phyloP scores from a whole-genome alignment of 2,888 invertebrate genomes.

The Graphium colonna region DNA sequence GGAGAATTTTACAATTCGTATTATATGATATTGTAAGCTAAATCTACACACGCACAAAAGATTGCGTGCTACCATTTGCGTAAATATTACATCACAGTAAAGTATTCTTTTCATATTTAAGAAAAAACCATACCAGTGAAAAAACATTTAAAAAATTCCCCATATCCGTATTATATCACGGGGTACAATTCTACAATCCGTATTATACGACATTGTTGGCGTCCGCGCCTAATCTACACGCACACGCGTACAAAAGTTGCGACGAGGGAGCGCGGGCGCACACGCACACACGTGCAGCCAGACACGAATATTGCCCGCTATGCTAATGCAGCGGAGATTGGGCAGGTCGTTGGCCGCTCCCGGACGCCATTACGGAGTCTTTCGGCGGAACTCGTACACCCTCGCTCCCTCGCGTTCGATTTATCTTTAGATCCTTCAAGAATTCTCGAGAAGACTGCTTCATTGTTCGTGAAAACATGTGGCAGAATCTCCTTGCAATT shows the following conservation, averaged over 20 bases:
- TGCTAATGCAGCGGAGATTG: constrained; percentile 80
- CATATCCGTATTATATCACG: neutral
- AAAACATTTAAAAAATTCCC: too few relatives aligned
- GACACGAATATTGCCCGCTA: constrained; percentile 77
- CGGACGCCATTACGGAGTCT: constrained; percentile 73
- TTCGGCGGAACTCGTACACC: constrained; percentile 69
- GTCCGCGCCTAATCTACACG: constrained; percentile 28
- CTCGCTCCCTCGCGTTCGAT: constrained; percentile 56
- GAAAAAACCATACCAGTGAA: too few relatives aligned
- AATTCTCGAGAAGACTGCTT: constrained; percentile 8
- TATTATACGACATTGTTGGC: constrained; percentile 6
- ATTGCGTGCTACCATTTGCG: too few relatives aligned
- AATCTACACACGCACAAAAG: constrained; percentile 24
- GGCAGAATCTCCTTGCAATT: neutral
- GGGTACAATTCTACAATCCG: neutral
- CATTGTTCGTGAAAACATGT: neutral
- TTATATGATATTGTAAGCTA: constrained; percentile 24
- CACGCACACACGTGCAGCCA: constrained; percentile 38
- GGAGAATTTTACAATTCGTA: neutral
- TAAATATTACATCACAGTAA: too few relatives aligned
- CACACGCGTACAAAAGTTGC: constrained; percentile 27
- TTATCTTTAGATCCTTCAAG: constrained; percentile 20
- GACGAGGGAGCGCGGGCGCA: constrained; percentile 38
- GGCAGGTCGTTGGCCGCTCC: constrained; percentile 79
- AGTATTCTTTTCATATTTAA: too few relatives aligned